Conservation (phyloP, 2,888 invertebrate genomes). For the Listrodromus nycthemerus region DNA sequence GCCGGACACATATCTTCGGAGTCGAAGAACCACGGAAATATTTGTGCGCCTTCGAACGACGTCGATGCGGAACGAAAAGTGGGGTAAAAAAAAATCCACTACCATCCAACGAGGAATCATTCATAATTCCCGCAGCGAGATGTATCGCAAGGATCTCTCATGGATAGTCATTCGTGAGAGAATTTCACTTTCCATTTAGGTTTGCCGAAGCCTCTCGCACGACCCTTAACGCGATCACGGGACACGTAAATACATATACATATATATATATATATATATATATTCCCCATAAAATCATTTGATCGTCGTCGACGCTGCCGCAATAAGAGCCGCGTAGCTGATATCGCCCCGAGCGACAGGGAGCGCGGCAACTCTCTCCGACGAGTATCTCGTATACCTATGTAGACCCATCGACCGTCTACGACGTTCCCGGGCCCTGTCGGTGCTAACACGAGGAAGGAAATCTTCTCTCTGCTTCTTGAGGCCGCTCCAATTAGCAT, state of each 20-base stretch:
- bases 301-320: constrained; percentile 34
- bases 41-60: constrained; percentile 69
- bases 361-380: constrained; percentile 4
- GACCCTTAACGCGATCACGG: constrained; percentile 38
- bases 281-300: not conserved
- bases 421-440: constrained; percentile 38
- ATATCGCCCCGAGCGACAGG: constrained; percentile 52
- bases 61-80: constrained; percentile 49
- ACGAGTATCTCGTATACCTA: not conserved
- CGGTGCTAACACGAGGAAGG: constrained; percentile 58
- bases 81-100: constrained; percentile 42
- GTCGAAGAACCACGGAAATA: constrained; percentile 77
- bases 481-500: constrained; percentile 81
- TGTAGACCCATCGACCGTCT: not conserved
- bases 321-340: constrained; percentile 36
- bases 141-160: constrained; percentile 50
- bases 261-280: too few relatives aligned
- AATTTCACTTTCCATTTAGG: constrained; percentile 58
- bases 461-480: constrained; percentile 71
- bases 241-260: too few relatives aligned
- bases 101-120: constrained; percentile 68
- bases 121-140: constrained; percentile 70
- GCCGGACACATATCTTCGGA: constrained; percentile 64
- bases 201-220: constrained; percentile 25
- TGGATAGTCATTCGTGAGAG: constrained; percentile 62